Percentiles rank a stretch among this genome's conserved stretches.
Conservation (phyloP, 2,888 invertebrate genomes). For the Leistus spinibarbis region DNA sequence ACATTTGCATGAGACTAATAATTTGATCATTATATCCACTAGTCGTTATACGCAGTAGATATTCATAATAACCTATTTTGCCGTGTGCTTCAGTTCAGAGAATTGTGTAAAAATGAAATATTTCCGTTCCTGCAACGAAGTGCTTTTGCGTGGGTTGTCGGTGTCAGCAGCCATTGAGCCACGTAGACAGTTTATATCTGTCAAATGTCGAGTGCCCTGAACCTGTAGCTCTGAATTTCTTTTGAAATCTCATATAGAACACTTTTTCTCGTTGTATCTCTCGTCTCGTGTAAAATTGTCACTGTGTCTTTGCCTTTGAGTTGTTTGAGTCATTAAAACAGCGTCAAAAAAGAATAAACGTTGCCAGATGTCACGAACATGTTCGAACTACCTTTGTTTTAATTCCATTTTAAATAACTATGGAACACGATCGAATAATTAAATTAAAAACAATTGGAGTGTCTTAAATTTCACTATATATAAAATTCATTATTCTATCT, state of each 20-base stretch:
- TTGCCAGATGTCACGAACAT: neutral
- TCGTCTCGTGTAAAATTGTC: neutral
- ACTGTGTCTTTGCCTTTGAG: neutral
- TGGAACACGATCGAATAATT: too few species aligned
- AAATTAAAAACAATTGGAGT: too few species aligned
- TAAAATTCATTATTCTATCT: too few species aligned
- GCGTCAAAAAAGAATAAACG: neutral
- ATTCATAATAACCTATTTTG: too few species aligned
- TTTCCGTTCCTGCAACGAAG: neutral
- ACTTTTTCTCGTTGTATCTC: neutral
- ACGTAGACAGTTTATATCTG: neutral
- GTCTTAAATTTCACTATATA: too few species aligned
- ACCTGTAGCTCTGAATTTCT: neutral
- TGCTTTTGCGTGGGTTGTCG: neutral
- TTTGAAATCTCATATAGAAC: neutral
- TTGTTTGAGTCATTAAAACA: neutral
- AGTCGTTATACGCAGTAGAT: too few species aligned
- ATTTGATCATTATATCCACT: too few species aligned
- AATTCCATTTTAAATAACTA: too few species aligned
- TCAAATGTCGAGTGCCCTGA: neutral
- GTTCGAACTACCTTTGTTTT: too few species aligned
- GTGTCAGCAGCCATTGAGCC: too few species aligned
- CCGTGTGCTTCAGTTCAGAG: too few species aligned
- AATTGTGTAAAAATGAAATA: neutral
- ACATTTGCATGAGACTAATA: too few species aligned